Conservation (phyloP, 1,140 invertebrate species). For the Sycophila sp. region DNA sequence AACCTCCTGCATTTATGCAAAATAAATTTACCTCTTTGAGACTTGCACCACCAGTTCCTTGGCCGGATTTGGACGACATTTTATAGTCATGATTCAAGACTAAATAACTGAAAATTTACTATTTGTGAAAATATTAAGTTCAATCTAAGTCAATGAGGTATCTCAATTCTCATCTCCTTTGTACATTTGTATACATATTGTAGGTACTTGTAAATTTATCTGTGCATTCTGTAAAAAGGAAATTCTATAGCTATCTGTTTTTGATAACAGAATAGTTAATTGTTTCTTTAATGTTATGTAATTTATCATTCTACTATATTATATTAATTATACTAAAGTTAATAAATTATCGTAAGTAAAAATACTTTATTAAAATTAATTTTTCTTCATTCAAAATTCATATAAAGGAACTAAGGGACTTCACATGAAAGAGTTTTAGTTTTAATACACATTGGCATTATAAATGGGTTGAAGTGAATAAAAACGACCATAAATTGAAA, state of each 20-base stretch:
- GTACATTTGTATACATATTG: slow-evolving; percentile 37
- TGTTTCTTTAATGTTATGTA: slow-evolving; percentile 22
- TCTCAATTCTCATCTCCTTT: slow-evolving; percentile 22
- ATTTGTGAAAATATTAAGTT: slow-evolving; percentile 1
- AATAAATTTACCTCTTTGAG: slow-evolving; percentile 54
- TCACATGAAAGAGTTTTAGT: background rate
- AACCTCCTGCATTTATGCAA: slow-evolving; percentile 58
- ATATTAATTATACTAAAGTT: slow-evolving; percentile 21
- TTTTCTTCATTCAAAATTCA: background rate
- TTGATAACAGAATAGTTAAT: background rate
- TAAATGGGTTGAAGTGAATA: background rate
- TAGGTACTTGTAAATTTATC: slow-evolving; percentile 32
- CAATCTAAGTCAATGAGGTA: slow-evolving; percentile 19
- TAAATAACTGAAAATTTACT: background rate
- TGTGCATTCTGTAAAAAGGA: background rate
- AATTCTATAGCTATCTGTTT: slow-evolving; percentile 12
- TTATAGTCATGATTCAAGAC: slow-evolving; percentile 60
- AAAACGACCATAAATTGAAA: background rate
- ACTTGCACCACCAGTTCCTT: slow-evolving; percentile 57
- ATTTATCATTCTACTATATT: slow-evolving; percentile 34
- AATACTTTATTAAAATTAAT: slow-evolving; percentile 8
- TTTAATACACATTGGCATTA: background rate
- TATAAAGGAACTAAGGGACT: background rate
- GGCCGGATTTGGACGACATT: slow-evolving; percentile 62
- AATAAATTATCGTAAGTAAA: slow-evolving; percentile 26